Base-by-base conservation (phyloP, 2,797 vertebrate genomes). In the Dallia pectoralis region DNA sequence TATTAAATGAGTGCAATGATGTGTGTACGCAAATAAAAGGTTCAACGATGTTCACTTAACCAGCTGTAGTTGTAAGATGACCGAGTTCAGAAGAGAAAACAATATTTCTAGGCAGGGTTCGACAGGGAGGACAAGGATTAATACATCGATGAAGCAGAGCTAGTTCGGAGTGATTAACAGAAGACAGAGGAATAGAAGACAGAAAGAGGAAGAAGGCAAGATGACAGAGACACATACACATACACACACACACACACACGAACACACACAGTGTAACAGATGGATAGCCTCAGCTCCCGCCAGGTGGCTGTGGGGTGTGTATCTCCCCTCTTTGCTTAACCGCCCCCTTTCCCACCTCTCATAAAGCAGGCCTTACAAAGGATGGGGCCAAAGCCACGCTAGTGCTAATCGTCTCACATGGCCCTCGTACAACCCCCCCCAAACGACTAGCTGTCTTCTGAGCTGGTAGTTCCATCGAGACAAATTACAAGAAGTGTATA, bases 311-410 rank as follows among this genome's bases (percentile, higher is more conserved):
- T 1, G 18, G 53, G 66, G 62, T 32, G 40, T 66, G 40, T 78
- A 53, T 74, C 63, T 76, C 25, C 71, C 73, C 25, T 27, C 51
- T 53, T 47, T 66, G 49, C 56, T 61, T 67, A 66, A 61, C 19
- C 4, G 29, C 64, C 69, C 47, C 73, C 51, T 22, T 11, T 79
- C 77, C 72, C 56, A 44, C 7, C 70, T 65, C 40, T 32, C 70
- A 79, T 82, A 82, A 33, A 81, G 85, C 78, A 84, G 27, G 74
- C 77, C 71, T 78, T 68, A 68, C 79, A 83, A 72, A 80, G 68
- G 67, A 72, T 32, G 32, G 1, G 69, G 62, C 74, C 33, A 70
- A 56, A 53, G 76, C 64, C 71, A 75, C 27, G 74, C 40, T 75
- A 25, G 27, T 66, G 72, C 67, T 64, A n/a, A 4, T 80, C 73